These are phyloP conservation scores for Lasius platythorax DNA, from an alignment of 2,888 invertebrate species.

Conservation along the genomic window DNA sequence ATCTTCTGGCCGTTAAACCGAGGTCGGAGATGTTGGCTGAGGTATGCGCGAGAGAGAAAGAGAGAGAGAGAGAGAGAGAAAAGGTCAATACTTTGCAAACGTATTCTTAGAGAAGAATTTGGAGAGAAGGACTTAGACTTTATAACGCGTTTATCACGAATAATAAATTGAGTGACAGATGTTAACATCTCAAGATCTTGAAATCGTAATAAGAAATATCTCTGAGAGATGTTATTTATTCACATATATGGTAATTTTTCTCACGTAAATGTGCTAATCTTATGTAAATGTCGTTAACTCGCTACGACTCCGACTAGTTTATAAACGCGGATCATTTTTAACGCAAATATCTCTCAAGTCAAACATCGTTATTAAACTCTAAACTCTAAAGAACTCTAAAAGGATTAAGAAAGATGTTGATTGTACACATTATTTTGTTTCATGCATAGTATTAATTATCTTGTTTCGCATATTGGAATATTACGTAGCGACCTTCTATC, in stretches of 20 bases:
- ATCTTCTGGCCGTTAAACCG: not conserved
- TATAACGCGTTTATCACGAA: slow-evolving; percentile 1
- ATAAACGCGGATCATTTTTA: slow-evolving; percentile 4
- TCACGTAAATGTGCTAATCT: slow-evolving; percentile 38
- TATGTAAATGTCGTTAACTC: not conserved
- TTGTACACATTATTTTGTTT: not conserved
- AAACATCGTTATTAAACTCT: not conserved
- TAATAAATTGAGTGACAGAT: not conserved
- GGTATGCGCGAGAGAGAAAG: not conserved
- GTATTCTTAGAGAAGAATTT: not conserved
- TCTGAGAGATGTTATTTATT: not conserved
- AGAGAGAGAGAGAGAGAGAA: not conserved
- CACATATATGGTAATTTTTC: not conserved
- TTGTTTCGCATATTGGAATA: not conserved
- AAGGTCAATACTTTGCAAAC: slow-evolving; percentile 25
- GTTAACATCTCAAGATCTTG: not conserved
- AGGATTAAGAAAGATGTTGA: slow-evolving; percentile 2
- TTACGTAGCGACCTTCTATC: not conserved
- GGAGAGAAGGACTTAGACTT: not conserved
- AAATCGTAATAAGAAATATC: not conserved
- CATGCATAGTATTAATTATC: slow-evolving; percentile 29
- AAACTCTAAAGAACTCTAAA: not conserved
- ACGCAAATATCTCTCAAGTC: not conserved
- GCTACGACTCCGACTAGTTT: not conserved
- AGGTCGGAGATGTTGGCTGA: slow-evolving; percentile 28